Conservation (phyloP, 2,888 invertebrate genomes). For the Pristionchus arcanus region DNA sequence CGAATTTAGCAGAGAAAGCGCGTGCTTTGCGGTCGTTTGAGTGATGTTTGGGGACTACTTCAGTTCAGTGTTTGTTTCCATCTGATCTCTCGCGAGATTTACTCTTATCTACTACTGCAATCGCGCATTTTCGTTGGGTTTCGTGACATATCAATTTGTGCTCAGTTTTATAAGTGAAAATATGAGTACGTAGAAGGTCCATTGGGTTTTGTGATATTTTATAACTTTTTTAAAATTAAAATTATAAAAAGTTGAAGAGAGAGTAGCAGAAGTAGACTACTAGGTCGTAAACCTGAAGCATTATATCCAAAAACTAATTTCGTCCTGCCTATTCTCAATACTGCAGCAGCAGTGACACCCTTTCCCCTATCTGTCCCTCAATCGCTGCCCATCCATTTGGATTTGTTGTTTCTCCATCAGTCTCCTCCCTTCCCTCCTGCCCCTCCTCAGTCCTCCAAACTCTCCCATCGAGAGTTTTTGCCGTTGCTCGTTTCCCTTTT, state of each 20-base stretch:
- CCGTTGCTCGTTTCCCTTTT: constrained; percentile 19
- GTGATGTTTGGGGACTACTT: not conserved
- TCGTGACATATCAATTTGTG: too few relatives aligned
- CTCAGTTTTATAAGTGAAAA: too few relatives aligned
- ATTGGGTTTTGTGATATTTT: too few relatives aligned
- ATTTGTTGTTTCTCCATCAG: constrained; percentile 35
- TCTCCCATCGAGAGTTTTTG: constrained; percentile 25
- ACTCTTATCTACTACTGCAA: not conserved
- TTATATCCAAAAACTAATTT: not conserved
- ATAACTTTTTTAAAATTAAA: too few relatives aligned
- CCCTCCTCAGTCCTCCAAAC: constrained; percentile 25
- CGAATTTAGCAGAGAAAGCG: not conserved
- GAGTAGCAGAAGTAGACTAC: too few relatives aligned
- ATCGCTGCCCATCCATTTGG: constrained; percentile 41
- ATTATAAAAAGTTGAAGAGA: too few relatives aligned
- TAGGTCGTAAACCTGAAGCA: too few relatives aligned
- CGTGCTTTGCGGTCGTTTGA: not conserved
- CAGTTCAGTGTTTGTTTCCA: constrained; percentile 4
- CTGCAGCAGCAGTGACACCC: not conserved
- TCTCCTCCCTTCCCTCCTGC: not conserved
- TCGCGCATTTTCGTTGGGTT: not conserved
- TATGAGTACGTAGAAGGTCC: too few relatives aligned
- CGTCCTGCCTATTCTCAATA: not conserved
- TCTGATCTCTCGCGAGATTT: constrained; percentile 1
- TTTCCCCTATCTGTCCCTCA: not conserved